Base-by-base conservation (phyloP, 2,888 invertebrate species). In the Dendrolimus pini region DNA sequence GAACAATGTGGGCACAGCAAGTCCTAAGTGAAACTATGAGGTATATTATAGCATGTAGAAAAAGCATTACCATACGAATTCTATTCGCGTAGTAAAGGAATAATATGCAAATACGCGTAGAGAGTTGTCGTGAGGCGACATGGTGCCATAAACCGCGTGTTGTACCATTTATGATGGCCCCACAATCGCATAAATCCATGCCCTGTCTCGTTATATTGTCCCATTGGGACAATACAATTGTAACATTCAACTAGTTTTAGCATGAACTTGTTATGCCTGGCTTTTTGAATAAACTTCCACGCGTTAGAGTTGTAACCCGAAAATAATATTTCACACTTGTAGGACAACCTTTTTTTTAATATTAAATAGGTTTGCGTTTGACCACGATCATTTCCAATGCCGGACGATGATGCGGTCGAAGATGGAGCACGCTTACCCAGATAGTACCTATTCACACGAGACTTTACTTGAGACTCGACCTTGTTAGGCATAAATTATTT, bases 1-100 rank as follows among this genome's bases (percentile, higher is more conserved):
- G 18, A 18, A 18, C 18, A 18, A 18, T 18, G 18, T 18, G 18
- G 18, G 18, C 18, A 18, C 18, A 18, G 18, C 18, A 30, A 30
- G 30, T 30, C 30, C 30, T 30, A 30, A 30, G 30, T 30, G 6
- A 30, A 30, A 30, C 6, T 30, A 30, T 30, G 30, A 6, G 30
- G 30, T 30, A 30, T 30, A 47, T 12, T 47, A 47, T 47, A 47
- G 47, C 12, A 9, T 47, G 12, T 47, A 47, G 0, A 10, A 47
- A 47, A 47, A 47, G 9, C 73, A 85, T 86, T 85, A 83, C 68
- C 85, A 85, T 84, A 84, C 82, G 84, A 85, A 85, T 85, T 82
- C 82, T 72, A 76, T 71, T 75, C 74, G 73, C 67, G 81, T 83
- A 80, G 85, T 86, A 86, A 85, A 86, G 79, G 82, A 81, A 85